Conservation (phyloP, 2,797 vertebrate genomes). For the Syndactyla subalaris region DNA sequence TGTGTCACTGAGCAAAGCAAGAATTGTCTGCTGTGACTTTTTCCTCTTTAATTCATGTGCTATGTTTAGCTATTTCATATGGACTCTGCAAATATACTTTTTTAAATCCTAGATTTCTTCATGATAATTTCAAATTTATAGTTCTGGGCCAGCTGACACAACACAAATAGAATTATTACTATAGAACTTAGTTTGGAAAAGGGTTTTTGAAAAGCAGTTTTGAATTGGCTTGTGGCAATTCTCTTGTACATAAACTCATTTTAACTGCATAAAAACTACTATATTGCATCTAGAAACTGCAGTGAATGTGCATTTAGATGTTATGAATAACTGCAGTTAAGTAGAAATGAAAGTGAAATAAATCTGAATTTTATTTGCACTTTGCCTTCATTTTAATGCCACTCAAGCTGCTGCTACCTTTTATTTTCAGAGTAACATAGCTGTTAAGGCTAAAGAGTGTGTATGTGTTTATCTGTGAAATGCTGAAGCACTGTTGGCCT, state of each 20-base stretch:
- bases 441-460: constrained; percentile 21
- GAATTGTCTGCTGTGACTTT: constrained; percentile 25
- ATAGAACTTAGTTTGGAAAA: constrained; percentile 50
- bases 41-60: constrained; percentile 10
- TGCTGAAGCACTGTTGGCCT: constrained; percentile 49
- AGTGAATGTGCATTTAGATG: constrained; percentile 70
- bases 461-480: constrained; percentile 45
- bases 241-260: constrained; percentile 74
- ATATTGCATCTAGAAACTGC: constrained; percentile 70
- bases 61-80: constrained; percentile 43
- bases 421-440: not conserved
- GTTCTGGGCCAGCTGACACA: constrained; percentile 51
- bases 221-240: constrained; percentile 71
- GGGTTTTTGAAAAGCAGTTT: constrained; percentile 49
- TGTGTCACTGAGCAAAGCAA: constrained; percentile 6
- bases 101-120: constrained; percentile 36
- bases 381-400: constrained; percentile 68
- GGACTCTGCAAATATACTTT: not conserved
- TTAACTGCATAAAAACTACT: constrained; percentile 72
- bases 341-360: constrained; percentile 71
- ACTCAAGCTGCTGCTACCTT: constrained; percentile 62
- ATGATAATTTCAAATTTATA: constrained; percentile 44
- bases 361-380: constrained; percentile 78
- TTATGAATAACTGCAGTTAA: constrained; percentile 78
- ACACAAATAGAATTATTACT: constrained; percentile 52